Conservation (phyloP, 2,888 invertebrate species). For the Suillia variegata region DNA sequence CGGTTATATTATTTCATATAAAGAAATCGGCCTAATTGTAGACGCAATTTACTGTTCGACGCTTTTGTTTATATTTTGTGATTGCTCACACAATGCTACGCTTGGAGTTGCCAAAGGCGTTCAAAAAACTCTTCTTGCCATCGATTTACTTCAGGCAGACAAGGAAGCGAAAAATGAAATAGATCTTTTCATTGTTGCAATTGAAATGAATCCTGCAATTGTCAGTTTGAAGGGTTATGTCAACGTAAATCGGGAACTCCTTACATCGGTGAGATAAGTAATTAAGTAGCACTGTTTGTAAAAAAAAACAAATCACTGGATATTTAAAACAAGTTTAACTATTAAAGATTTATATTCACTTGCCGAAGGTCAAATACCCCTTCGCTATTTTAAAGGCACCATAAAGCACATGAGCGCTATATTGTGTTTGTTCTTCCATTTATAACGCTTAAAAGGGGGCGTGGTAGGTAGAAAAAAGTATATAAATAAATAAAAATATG, state of each 20-base stretch:
- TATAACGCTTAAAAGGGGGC: too few relatives aligned
- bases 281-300: not conserved
- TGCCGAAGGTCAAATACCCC: too few relatives aligned
- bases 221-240: constrained; percentile 72
- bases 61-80: constrained; percentile 69
- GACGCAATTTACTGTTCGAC: constrained; percentile 68
- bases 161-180: constrained; percentile 70
- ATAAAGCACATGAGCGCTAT: too few relatives aligned
- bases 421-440: too few relatives aligned
- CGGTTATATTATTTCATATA: constrained; percentile 67
- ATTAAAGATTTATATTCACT: too few relatives aligned
- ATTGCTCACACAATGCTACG: constrained; percentile 72
- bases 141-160: constrained; percentile 67
- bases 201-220: constrained; percentile 73
- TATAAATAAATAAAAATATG: too few relatives aligned
- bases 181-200: constrained; percentile 71
- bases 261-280: constrained; percentile 66
- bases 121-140: constrained; percentile 66
- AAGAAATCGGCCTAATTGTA: constrained; percentile 71
- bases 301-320: too few relatives aligned
- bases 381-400: too few relatives aligned
- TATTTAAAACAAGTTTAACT: too few relatives aligned
- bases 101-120: constrained; percentile 70
- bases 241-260: constrained; percentile 68
- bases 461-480: too few relatives aligned